Percentiles rank a stretch among this genome's conserved stretches.
phyloP scores from a whole-genome alignment of 2,797 vertebrate species.

The Gila robusta region DNA sequence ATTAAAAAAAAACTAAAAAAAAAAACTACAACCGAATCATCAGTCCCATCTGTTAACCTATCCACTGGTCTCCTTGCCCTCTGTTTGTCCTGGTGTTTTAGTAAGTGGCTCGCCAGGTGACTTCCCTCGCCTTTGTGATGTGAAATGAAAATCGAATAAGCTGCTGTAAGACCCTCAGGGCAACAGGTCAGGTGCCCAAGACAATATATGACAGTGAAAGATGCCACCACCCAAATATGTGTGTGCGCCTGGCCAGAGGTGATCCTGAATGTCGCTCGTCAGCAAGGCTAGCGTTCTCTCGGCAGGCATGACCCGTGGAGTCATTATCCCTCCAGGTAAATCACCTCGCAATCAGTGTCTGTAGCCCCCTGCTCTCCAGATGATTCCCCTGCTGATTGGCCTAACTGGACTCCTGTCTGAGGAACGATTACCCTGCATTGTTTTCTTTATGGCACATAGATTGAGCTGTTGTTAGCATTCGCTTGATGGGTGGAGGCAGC shows the following conservation, averaged over 20 bases:
- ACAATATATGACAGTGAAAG: constrained; percentile 27
- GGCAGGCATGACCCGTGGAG: constrained; percentile 74
- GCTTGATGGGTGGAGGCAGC: constrained; percentile 59
- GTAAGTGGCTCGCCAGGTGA: constrained; percentile 79
- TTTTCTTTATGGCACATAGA: constrained; percentile 79
- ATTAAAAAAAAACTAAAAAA: constrained; percentile 68
- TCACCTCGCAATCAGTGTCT: constrained; percentile 83
- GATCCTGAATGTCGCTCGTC: constrained; percentile 34
- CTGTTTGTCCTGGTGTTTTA: constrained; percentile 67
- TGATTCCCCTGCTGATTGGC: constrained; percentile 84
- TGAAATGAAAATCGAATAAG: constrained; percentile 70
- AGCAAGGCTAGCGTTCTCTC: constrained; percentile 47
- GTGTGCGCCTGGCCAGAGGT: constrained; percentile 40
- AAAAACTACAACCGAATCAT: constrained; percentile 54
- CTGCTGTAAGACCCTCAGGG: constrained; percentile 64
- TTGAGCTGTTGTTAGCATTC: constrained; percentile 76
- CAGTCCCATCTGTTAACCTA: constrained; percentile 71
- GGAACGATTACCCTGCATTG: constrained; percentile 81
- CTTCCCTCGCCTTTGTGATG: constrained; percentile 74
- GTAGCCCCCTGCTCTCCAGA: constrained; percentile 78
- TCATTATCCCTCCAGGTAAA: constrained; percentile 80
- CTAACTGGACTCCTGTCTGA: constrained; percentile 84
- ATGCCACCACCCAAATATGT: constrained; percentile 35
- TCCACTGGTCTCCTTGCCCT: constrained; percentile 69
- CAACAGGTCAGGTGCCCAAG: constrained; percentile 45